Conservation (phyloP, 2,888 invertebrate species). For the Trissolcus brochymenae region DNA sequence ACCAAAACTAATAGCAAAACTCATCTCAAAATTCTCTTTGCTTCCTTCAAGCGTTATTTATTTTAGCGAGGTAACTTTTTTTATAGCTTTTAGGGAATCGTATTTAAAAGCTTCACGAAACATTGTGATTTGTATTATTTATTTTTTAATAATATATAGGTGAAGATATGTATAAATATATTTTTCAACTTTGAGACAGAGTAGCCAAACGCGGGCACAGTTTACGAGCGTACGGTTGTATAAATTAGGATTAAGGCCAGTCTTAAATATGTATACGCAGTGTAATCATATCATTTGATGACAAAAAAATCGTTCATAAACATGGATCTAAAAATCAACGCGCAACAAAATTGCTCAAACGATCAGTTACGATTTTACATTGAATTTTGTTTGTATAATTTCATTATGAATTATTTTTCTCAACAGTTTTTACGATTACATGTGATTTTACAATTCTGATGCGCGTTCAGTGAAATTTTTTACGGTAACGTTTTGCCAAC, state of each 20-base stretch:
- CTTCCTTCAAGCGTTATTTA: conserved; percentile 40
- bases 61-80: conserved; percentile 21
- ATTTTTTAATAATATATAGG: conserved; percentile 49
- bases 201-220: conserved; percentile 21
- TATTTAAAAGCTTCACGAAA: conserved; percentile 31
- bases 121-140: conserved; percentile 53
- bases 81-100: conserved; percentile 27
- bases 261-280: conserved; percentile 76
- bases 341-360: conserved; percentile 24
- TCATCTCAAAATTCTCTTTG: conserved; percentile 19
- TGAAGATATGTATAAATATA: conserved; percentile 49
- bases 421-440: background rate
- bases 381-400: background rate
- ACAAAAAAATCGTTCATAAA: conserved; percentile 54
- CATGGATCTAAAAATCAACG: conserved; percentile 18
- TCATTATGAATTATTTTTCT: background rate
- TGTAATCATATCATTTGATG: conserved; percentile 75
- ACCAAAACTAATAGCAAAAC: background rate
- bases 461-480: conserved; percentile 47
- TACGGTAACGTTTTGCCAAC: conserved; percentile 58
- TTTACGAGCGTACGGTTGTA: conserved; percentile 65
- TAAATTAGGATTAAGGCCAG: conserved; percentile 76
- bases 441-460: conserved; percentile 1
- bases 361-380: no score
- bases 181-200: conserved; percentile 43